phyloP scores from a whole-genome alignment of 92 coral and sea anemone genomes.

The Scolanthus callimorphus region DNA sequence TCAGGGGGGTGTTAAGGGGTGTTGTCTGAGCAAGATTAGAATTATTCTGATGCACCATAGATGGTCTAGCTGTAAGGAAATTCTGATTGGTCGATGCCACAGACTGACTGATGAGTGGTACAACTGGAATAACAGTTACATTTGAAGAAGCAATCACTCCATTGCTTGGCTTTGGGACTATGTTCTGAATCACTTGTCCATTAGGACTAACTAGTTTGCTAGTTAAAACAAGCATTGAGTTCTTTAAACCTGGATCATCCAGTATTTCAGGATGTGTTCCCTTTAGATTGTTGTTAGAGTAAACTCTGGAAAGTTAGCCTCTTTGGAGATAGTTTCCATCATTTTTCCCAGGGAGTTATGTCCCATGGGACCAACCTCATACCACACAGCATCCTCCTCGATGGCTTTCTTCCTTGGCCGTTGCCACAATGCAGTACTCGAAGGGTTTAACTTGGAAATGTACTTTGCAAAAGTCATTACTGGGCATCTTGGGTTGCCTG shows the following conservation, averaged over 20 bases:
- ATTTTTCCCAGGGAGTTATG: slow-evolving; percentile 85
- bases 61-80: too few species aligned
- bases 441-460: slow-evolving; percentile 72
- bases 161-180: slow-evolving; percentile 22
- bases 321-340: slow-evolving; percentile 84
- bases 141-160: background rate
- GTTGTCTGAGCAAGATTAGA: too few species aligned
- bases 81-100: too few species aligned
- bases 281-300: slow-evolving; percentile 82
- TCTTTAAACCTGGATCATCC: slow-evolving; percentile 40
- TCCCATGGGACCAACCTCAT: slow-evolving; percentile 68
- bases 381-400: slow-evolving; percentile 70
- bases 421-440: slow-evolving; percentile 70
- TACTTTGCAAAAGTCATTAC: slow-evolving; percentile 67
- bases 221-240: slow-evolving; percentile 21
- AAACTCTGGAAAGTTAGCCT: slow-evolving; percentile 70
- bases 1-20: too few species aligned
- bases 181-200: slow-evolving; percentile 19
- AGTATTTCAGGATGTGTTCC: slow-evolving; percentile 67
- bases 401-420: slow-evolving; percentile 64
- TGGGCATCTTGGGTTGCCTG: slow-evolving; percentile 82
- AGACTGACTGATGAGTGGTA: too few species aligned
- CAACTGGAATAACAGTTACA: slow-evolving; percentile 20
- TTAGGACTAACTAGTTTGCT: slow-evolving; percentile 8
- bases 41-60: too few species aligned